A percentile compares a stretch with the other conserved stretches of the same genome.
phyloP scores from a whole-genome alignment of 2,888 invertebrate species.

The Bruchidius siliquastri region DNA sequence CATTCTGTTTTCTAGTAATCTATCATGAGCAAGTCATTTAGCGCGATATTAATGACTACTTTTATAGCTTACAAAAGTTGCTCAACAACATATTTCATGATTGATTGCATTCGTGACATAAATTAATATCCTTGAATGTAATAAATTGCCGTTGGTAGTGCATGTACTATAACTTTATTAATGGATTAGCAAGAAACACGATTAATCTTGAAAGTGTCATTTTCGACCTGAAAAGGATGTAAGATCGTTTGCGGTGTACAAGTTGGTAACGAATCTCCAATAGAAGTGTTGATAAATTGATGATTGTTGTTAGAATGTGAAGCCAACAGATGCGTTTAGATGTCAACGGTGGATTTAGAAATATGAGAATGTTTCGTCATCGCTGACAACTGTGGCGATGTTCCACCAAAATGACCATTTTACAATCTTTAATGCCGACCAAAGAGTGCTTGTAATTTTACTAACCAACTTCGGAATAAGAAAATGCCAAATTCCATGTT shows the following conservation, averaged over 20 bases:
- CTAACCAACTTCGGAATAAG: too few relatives aligned
- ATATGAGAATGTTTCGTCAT: too few relatives aligned
- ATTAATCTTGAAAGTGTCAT: not conserved
- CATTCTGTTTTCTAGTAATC: not conserved
- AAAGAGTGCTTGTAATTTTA: too few relatives aligned
- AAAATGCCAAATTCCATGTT: too few relatives aligned
- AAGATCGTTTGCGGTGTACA: not conserved
- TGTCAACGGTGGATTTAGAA: too few relatives aligned
- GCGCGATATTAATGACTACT: constrained; percentile 17
- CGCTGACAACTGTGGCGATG: too few relatives aligned
- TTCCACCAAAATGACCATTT: too few relatives aligned
- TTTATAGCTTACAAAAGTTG: constrained; percentile 19
- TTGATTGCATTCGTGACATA: constrained; percentile 17
- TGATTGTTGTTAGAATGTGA: not conserved
- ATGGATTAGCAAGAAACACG: not conserved
- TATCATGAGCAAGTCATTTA: not conserved
- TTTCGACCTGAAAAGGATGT: not conserved
- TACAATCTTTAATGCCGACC: too few relatives aligned
- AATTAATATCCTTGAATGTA: constrained; percentile 20
- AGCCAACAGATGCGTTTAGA: too few relatives aligned
- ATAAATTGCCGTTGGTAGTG: constrained; percentile 15
- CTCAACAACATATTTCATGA: constrained; percentile 18
- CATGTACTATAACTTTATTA: not conserved
- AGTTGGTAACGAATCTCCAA: not conserved
- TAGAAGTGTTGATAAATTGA: not conserved